Percentiles rank a stretch among this genome's conserved stretches.
Conservation (phyloP, 2,797 vertebrate genomes). For the Mastacembelus armatus region DNA sequence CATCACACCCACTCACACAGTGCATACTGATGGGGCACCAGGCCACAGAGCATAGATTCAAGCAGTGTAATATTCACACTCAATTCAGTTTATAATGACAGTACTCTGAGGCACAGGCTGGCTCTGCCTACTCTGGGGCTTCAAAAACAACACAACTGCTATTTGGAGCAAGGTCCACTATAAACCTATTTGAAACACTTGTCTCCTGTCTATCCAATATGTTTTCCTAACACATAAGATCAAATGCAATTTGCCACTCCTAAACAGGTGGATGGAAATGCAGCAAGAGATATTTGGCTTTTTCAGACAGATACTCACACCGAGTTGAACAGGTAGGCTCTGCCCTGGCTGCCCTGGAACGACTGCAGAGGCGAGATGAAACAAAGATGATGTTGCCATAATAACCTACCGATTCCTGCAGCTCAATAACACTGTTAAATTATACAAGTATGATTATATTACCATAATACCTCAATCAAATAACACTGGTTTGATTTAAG, state of each 20-base stretch:
- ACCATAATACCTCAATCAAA: constrained; percentile 7
- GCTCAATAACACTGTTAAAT: constrained; percentile 10
- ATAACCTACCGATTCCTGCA: constrained; percentile 10
- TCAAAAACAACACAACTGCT: constrained; percentile 21
- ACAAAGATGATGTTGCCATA: constrained; percentile 26
- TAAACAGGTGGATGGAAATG: constrained; percentile 14
- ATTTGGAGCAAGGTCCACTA: not conserved
- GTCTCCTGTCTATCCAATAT: constrained; percentile 2
- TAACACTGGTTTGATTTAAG: constrained; percentile 1
- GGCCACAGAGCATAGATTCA: constrained; percentile 37
- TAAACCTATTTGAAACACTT: constrained; percentile 4
- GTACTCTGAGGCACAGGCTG: constrained; percentile 26
- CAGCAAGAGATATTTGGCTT: not conserved
- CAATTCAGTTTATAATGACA: constrained; percentile 50
- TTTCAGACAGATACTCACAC: constrained; percentile 72
- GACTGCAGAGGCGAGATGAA: constrained; percentile 84
- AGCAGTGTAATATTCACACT: constrained; percentile 58
- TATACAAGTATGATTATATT: not conserved
- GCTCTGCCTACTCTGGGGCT: not conserved
- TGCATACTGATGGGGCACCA: constrained; percentile 28
- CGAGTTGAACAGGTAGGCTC: constrained; percentile 99
- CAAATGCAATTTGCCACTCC: not conserved
- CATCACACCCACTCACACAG: constrained; percentile 54
- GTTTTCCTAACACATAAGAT: not conserved
- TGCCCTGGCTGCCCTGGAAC: constrained; percentile 98